Evolutionary conservation across 2,797 vertebrate species (phyloP).

Genomic region (Atherinosoma microstoma): DNA sequence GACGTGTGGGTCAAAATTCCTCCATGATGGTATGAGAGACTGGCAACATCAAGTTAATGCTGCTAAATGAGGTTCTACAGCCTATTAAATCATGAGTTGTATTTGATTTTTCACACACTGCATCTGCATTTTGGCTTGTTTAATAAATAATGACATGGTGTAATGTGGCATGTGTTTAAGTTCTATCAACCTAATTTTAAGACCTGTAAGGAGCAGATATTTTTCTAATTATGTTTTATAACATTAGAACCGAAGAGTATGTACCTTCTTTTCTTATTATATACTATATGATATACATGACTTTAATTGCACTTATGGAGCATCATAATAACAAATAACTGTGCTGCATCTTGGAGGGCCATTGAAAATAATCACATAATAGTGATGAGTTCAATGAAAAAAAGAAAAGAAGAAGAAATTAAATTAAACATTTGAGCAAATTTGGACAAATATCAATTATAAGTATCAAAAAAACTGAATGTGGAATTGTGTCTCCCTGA

Average conservation of each 20-base stretch:
- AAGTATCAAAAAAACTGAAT: conserved; percentile 11
- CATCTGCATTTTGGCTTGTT: background rate
- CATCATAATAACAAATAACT: background rate
- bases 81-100: background rate
- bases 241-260: background rate
- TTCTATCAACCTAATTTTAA: background rate
- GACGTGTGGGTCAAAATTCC: background rate
- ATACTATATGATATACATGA: background rate
- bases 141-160: background rate
- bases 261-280: background rate
- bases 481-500: conserved; percentile 24
- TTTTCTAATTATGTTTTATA: background rate
- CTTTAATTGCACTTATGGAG: background rate
- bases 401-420: background rate
- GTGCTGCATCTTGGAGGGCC: background rate
- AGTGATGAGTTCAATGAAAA: background rate
- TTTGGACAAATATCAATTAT: background rate
- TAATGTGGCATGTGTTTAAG: background rate
- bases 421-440: background rate
- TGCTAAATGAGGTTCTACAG: background rate
- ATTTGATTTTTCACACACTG: background rate
- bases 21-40: background rate
- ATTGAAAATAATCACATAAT: background rate
- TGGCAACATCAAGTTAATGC: background rate
- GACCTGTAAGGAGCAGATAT: background rate